Percentiles rank a stretch among this genome's conserved stretches.
phyloP scores from a whole-genome alignment of 2,888 invertebrate species.

The Torymus texanus region DNA sequence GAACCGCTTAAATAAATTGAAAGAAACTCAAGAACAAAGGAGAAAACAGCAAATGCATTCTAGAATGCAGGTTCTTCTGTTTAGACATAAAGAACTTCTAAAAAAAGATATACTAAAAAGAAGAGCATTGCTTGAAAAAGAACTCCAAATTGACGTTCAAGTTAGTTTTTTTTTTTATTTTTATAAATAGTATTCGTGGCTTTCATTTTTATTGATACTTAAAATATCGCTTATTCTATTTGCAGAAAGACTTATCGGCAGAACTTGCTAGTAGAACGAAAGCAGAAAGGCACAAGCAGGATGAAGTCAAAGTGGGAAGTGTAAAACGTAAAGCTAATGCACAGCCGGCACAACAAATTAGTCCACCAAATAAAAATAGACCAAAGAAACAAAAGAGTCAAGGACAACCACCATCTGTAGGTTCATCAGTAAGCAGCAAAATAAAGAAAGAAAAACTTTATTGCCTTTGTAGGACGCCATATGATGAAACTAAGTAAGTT shows the following conservation, averaged over 20 bases:
- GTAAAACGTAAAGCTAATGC: slow-evolving; percentile 78
- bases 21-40: slow-evolving; percentile 76
- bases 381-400: slow-evolving; percentile 72
- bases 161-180: slow-evolving; percentile 69
- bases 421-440: slow-evolving; percentile 64
- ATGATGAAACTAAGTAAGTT: slow-evolving; percentile 93
- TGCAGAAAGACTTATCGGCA: slow-evolving; percentile 84
- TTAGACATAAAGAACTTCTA: slow-evolving; percentile 92
- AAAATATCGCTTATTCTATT: slow-evolving; percentile 26
- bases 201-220: background rate
- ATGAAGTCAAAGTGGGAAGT: slow-evolving; percentile 81
- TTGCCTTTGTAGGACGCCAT: slow-evolving; percentile 94
- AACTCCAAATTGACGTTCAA: slow-evolving; percentile 93
- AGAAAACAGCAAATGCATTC: slow-evolving; percentile 77
- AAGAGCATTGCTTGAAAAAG: slow-evolving; percentile 90
- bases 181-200: background rate
- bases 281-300: slow-evolving; percentile 83
- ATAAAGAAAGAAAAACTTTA: slow-evolving; percentile 88
- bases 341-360: slow-evolving; percentile 70
- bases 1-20: slow-evolving; percentile 72
- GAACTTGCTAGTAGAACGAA: slow-evolving; percentile 84
- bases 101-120: slow-evolving; percentile 96
- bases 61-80: slow-evolving; percentile 84
- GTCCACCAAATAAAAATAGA: slow-evolving; percentile 69
- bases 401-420: slow-evolving; percentile 68